A percentile compares a stretch with the other conserved stretches of the same genome.
Evolutionary conservation across 1,140 invertebrate genomes (phyloP).

Genomic region (Protaetia brevitarsis): DNA sequence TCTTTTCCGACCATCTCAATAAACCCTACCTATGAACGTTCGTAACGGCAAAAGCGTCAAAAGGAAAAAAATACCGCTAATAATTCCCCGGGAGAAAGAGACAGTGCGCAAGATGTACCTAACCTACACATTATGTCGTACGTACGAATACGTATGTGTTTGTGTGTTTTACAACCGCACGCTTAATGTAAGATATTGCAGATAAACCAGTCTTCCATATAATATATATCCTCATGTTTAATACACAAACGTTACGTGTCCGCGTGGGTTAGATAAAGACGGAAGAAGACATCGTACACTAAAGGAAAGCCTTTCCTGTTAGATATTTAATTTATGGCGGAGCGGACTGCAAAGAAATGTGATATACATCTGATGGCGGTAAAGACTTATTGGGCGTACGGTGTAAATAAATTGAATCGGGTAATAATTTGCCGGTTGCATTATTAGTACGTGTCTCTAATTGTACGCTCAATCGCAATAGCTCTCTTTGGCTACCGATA

Average conservation of each 20-base stretch:
- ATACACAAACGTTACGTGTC: slow-evolving; percentile 14
- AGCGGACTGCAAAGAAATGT: neutral
- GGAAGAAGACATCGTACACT: neutral
- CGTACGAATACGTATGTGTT: no score
- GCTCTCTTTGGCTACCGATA: neutral
- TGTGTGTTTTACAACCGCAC: slow-evolving; percentile 13
- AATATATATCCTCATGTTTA: slow-evolving; percentile 12
- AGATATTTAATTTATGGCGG: slow-evolving; percentile 6
- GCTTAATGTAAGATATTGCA: slow-evolving; percentile 14
- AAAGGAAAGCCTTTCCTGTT: neutral
- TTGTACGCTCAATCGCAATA: neutral
- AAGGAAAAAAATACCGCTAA: slow-evolving; percentile 11
- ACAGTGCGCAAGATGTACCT: neutral
- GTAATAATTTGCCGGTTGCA: slow-evolving; percentile 13
- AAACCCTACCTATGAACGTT: neutral
- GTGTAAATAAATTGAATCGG: slow-evolving; percentile 9
- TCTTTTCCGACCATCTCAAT: neutral
- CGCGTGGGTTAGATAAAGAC: neutral
- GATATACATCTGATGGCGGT: neutral
- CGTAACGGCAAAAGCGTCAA: neutral
- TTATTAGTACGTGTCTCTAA: slow-evolving; percentile 15
- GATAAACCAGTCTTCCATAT: slow-evolving; percentile 13
- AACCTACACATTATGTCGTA: no score
- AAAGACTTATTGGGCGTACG: neutral
- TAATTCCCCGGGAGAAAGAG: neutral